phyloP scores from a whole-genome alignment of 2,888 invertebrate species.

The Clusia tigrina region DNA sequence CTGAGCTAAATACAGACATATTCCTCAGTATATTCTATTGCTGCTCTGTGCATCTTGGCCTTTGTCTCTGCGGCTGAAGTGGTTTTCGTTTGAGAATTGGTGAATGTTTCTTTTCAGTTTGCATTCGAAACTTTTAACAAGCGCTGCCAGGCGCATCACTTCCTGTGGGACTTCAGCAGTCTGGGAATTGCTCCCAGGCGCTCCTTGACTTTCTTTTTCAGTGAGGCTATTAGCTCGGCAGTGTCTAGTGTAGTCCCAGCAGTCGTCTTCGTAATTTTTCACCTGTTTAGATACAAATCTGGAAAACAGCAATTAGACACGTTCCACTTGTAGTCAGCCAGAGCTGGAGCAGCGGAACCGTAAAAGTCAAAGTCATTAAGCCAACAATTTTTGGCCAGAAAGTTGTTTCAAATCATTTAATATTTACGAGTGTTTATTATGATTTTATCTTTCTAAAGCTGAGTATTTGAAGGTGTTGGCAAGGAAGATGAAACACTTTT shows the following conservation, averaged over 20 bases:
- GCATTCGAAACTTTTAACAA: slow-evolving; percentile 6
- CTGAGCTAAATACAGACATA: neutral
- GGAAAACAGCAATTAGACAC: slow-evolving; percentile 42
- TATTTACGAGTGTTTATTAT: neutral
- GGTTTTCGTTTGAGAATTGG: too few species aligned
- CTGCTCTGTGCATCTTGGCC: too few species aligned
- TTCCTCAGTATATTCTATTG: too few species aligned
- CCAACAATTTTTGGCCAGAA: neutral
- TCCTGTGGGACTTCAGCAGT: neutral
- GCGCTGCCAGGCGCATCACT: too few species aligned
- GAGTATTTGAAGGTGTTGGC: neutral
- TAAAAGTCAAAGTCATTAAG: neutral
- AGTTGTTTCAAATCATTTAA: neutral
- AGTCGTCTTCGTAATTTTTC: slow-evolving; percentile 33
- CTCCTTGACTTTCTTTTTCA: too few species aligned
- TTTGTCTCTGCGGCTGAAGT: neutral
- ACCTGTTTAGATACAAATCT: slow-evolving; percentile 32
- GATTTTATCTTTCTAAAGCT: neutral
- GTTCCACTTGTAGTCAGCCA: slow-evolving; percentile 24
- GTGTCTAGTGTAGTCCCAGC: too few species aligned
- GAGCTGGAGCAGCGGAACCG: neutral
- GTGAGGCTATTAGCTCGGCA: too few species aligned
- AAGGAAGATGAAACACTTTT: too few species aligned
- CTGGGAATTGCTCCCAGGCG: neutral
- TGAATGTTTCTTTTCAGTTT: too few species aligned